Evolutionary conservation across 2,888 invertebrate genomes (phyloP).

Genomic region (Halocaridina rubra): DNA sequence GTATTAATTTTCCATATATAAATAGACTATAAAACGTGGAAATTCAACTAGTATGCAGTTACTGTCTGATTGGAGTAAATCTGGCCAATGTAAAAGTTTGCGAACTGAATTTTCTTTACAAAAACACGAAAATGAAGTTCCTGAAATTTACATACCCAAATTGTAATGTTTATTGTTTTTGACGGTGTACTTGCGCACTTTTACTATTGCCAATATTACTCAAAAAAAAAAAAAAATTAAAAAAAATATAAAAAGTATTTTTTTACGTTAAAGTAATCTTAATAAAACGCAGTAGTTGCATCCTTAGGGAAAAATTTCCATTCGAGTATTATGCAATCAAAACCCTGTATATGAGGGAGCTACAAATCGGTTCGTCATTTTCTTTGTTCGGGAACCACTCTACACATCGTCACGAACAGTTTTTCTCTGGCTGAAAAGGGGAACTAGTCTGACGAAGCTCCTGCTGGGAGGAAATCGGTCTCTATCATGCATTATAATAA

Average conservation of each 20-base stretch:
- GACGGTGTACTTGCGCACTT: neutral
- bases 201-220: neutral
- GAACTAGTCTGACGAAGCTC: conserved; percentile 25
- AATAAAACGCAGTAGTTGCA: neutral
- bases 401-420: neutral
- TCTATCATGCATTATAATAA: conserved; percentile 53
- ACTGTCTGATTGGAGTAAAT: neutral
- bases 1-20: too few species aligned
- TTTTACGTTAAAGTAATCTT: neutral
- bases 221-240: too few species aligned
- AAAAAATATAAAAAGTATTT: neutral
- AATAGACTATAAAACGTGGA: too few species aligned
- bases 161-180: neutral
- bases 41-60: neutral
- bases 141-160: neutral
- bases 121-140: neutral
- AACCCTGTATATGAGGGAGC: conserved; percentile 3
- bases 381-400: conserved; percentile 34
- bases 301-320: neutral
- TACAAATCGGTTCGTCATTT: conserved; percentile 9
- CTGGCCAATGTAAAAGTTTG: neutral
- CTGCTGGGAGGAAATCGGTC: conserved; percentile 43
- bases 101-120: neutral
- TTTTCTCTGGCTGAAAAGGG: conserved; percentile 13
- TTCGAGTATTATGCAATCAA: neutral